These are phyloP conservation scores for Ceryle rudis DNA, from an alignment of 2,797 vertebrate genomes.

Conservation along the genomic window DNA sequence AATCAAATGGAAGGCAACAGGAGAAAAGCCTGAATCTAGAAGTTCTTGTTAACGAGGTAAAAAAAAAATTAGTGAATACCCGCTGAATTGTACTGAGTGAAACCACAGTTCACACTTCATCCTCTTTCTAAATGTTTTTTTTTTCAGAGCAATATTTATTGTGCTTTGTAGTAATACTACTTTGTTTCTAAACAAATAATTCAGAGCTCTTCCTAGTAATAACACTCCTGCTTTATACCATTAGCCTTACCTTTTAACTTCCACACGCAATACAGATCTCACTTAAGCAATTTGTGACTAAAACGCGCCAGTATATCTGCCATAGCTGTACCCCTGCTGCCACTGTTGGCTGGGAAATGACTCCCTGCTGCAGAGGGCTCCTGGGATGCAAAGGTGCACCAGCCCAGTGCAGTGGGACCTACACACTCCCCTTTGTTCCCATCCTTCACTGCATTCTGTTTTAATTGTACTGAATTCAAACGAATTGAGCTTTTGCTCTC, in stretches of 20 bases:
- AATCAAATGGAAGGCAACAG: not conserved
- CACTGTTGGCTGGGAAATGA: not conserved
- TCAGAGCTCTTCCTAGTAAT: not conserved
- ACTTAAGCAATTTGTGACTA: not conserved
- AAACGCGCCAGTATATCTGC: accelerated
- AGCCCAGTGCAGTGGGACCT: accelerated
- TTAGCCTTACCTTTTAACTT: not conserved
- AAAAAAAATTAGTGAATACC: not conserved
- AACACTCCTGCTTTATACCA: not conserved
- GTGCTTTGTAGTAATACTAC: not conserved
- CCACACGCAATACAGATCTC: not conserved
- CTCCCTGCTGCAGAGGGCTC: not conserved
- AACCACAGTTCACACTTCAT: not conserved
- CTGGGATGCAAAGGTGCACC: not conserved
- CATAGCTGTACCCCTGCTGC: not conserved
- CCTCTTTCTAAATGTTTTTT: not conserved
- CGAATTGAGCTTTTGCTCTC: not conserved
- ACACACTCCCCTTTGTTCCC: not conserved
- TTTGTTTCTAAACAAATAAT: not conserved
- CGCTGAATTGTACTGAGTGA: not conserved
- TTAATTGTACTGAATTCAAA: not conserved
- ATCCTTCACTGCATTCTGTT: not conserved
- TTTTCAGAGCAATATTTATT: not conserved
- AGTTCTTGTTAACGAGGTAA: not conserved
- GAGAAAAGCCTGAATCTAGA: not conserved